These are phyloP conservation scores for Empidonax alnorum DNA, from an alignment of 2,113 vertebrate species.

Conservation along the genomic window DNA sequence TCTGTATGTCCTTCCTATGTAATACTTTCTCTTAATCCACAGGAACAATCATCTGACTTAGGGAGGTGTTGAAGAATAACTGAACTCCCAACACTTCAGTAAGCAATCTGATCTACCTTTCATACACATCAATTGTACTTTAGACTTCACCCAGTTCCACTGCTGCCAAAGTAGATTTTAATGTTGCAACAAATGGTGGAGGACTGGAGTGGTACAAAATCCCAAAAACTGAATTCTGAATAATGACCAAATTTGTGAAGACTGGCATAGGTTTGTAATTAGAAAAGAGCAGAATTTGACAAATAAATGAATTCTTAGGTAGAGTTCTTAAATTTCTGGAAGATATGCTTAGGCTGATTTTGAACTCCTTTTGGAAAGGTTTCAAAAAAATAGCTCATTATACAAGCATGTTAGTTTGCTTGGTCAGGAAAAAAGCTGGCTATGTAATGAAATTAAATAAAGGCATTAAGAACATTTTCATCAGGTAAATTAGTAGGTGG, in stretches of 20 bases:
- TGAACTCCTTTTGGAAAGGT: not conserved
- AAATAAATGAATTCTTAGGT: not conserved
- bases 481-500: not conserved
- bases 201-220: not conserved
- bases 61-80: not conserved
- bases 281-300: not conserved
- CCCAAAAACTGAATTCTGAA: not conserved
- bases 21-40: not conserved
- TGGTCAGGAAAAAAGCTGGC: not conserved
- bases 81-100: not conserved
- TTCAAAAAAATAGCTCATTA: not conserved
- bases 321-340: not conserved
- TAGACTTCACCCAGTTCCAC: not conserved
- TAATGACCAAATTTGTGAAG: not conserved
- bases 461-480: not conserved
- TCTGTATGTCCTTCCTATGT: not conserved
- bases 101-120: not conserved
- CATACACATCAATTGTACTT: not conserved
- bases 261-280: not conserved
- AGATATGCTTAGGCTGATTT: not conserved
- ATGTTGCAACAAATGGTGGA: not conserved
- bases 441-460: slow-evolving; percentile 44
- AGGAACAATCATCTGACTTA: not conserved
- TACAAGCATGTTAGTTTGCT: not conserved
- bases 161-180: not conserved